phyloP scores from a whole-genome alignment of 2,797 vertebrate species.

The Melopsittacus undulatus region DNA sequence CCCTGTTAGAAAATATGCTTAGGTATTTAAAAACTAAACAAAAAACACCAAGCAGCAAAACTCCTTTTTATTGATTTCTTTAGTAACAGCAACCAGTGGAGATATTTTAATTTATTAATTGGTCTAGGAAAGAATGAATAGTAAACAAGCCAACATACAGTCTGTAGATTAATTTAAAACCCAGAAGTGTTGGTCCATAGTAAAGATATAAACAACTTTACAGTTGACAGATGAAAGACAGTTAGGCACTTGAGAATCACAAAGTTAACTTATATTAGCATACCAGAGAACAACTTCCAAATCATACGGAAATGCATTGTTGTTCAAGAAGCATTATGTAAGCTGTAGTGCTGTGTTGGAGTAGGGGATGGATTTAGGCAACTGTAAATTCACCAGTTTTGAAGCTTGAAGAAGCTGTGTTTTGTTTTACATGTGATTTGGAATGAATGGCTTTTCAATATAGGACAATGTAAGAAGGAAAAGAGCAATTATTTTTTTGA shows the following conservation, averaged over 20 bases:
- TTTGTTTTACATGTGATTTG: background rate
- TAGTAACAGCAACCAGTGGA: background rate
- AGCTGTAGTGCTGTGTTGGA: background rate
- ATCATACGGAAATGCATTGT: fast-evolving
- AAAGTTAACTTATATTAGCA: background rate
- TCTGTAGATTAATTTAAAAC: background rate
- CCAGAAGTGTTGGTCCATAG: background rate
- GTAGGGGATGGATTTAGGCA: background rate
- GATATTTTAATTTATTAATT: background rate
- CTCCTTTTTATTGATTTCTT: background rate
- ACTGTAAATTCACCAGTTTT: background rate
- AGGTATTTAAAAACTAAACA: background rate
- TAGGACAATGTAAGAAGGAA: background rate
- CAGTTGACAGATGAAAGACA: background rate
- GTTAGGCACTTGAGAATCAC: background rate
- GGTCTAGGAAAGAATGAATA: background rate
- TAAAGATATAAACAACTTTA: background rate
- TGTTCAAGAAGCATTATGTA: background rate
- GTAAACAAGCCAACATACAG: background rate
- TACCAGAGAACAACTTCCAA: background rate
- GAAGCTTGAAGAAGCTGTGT: background rate
- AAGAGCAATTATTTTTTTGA: background rate
- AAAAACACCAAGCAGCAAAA: background rate
- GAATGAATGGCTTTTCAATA: background rate
- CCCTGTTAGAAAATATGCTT: background rate